Evolutionary conservation across 2,888 invertebrate species (phyloP).

Genomic region (Leptothorax acervorum): DNA sequence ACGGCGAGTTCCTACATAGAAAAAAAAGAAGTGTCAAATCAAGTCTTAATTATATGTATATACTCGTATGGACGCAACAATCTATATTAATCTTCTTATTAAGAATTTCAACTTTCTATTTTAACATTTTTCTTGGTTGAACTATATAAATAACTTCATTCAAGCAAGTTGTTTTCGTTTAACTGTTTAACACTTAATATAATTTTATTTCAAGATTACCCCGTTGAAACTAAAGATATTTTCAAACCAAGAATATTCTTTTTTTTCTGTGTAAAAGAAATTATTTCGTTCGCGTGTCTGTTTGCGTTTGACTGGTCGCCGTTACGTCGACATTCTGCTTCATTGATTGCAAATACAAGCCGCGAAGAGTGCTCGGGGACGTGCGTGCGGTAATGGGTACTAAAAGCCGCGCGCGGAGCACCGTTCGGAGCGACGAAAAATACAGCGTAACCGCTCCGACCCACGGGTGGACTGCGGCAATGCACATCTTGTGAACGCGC

Average conservation of each 20-base stretch:
- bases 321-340: not conserved
- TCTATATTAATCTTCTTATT: too few species aligned
- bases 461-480: not conserved
- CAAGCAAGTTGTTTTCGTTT: too few species aligned
- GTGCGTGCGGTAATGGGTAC: not conserved
- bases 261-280: not conserved
- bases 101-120: too few species aligned
- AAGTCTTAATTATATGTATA: too few species aligned
- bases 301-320: not conserved
- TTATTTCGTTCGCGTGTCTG: not conserved
- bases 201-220: too few species aligned
- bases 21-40: too few species aligned
- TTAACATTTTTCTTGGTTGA: too few species aligned
- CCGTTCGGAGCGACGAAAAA: not conserved
- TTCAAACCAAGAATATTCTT: too few species aligned
- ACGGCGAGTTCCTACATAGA: not conserved
- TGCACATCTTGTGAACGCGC: not conserved
- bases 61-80: too few species aligned
- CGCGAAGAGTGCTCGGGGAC: not conserved
- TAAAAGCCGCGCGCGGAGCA: constrained; percentile 7
- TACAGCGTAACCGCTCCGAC: not conserved
- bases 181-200: too few species aligned
- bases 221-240: too few species aligned
- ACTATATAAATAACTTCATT: too few species aligned
- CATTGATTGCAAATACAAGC: constrained; percentile 11